Percentiles rank a stretch among this genome's conserved stretches.
phyloP scores from a whole-genome alignment of 1,140 invertebrate species.

The Phymorhynchus buccinoides region DNA sequence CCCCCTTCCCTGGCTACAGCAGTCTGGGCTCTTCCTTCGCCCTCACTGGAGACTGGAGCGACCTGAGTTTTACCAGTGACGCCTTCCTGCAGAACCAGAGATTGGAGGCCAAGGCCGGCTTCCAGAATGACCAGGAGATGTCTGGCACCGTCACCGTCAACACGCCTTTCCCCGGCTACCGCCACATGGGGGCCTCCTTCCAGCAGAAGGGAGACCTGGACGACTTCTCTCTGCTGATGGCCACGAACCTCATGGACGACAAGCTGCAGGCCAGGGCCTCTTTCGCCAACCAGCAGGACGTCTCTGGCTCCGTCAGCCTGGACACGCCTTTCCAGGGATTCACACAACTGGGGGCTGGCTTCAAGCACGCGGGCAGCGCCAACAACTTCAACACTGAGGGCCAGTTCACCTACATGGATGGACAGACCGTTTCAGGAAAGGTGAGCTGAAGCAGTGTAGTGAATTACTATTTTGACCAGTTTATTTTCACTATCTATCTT shows the following conservation, averaged over 20 bases:
- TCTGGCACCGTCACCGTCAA: background rate
- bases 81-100: background rate
- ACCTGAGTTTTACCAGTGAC: background rate
- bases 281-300: background rate
- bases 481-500: too few relatives aligned
- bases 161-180: conserved; percentile 19
- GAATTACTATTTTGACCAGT: too few relatives aligned
- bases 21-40: background rate
- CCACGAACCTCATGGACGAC: conserved; percentile 12
- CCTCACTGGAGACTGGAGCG: background rate
- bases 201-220: background rate
- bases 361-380: conserved; percentile 26
- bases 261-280: background rate
- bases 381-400: conserved; percentile 38
- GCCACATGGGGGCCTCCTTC: background rate
- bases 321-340: conserved; percentile 35
- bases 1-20: conserved; percentile 11
- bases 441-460: too few relatives aligned
- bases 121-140: background rate
- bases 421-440: conserved; percentile 20
- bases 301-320: conserved; percentile 18
- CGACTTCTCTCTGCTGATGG: conserved; percentile 20
- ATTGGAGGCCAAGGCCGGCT: conserved; percentile 4
- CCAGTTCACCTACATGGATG: conserved; percentile 37
- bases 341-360: conserved; percentile 27